Conservation (phyloP, 2,888 invertebrate genomes). For the Tillus elongatus region DNA sequence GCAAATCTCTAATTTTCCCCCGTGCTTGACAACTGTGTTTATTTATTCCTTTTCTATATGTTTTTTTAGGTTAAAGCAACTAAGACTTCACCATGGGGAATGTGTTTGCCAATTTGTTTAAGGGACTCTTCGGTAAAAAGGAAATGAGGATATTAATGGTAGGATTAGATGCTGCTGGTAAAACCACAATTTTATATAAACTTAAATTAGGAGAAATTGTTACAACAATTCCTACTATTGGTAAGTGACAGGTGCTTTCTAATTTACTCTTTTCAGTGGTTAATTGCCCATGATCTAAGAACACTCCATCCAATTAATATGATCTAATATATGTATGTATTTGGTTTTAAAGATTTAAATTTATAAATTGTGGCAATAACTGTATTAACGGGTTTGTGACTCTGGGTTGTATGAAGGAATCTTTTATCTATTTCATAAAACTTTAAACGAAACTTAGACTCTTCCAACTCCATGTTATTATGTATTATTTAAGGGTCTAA, state of each 20-base stretch:
- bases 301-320: too few relatives aligned
- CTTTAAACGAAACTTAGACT: too few relatives aligned
- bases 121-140: constrained; percentile 99
- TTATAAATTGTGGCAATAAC: not conserved
- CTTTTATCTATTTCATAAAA: too few relatives aligned
- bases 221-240: constrained; percentile 99
- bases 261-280: constrained; percentile 6
- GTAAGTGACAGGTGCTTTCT: constrained; percentile 49
- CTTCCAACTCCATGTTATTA: too few relatives aligned
- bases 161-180: constrained; percentile 98
- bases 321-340: not conserved
- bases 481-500: too few relatives aligned
- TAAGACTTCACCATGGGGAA: constrained; percentile 83
- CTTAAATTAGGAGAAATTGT: constrained; percentile 99
- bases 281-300: too few relatives aligned
- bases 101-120: constrained; percentile 94
- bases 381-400: too few relatives aligned
- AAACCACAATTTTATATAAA: constrained; percentile 99
- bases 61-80: constrained; percentile 31
- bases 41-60: constrained; percentile 8
- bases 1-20: constrained; percentile 6
- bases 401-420: too few relatives aligned
- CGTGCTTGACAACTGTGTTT: not conserved
- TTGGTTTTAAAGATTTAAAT: not conserved
- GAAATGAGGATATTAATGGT: constrained; percentile 99